phyloP scores from a whole-genome alignment of 2,888 invertebrate species.

The Apamea monoglypha region DNA sequence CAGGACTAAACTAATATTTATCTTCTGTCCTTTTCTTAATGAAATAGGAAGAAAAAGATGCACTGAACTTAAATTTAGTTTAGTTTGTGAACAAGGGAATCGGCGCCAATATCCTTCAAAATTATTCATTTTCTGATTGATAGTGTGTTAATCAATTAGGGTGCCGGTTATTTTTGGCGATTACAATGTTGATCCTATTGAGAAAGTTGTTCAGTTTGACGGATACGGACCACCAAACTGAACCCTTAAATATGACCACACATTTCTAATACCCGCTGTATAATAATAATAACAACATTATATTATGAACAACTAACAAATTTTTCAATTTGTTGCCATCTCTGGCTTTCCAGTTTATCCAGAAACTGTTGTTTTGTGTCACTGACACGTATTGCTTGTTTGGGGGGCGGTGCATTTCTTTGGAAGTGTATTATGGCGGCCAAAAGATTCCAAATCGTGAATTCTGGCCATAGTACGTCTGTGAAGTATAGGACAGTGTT shows the following conservation, averaged over 20 bases:
- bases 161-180: not conserved
- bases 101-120: too few species aligned
- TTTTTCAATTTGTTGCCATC: constrained; percentile 80
- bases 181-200: not conserved
- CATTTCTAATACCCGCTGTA: not conserved
- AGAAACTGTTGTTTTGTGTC: constrained; percentile 81
- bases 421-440: constrained; percentile 97
- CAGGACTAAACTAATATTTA: too few species aligned
- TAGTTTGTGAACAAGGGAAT: too few species aligned
- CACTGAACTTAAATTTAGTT: too few species aligned
- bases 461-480: constrained; percentile 98
- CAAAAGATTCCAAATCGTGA: constrained; percentile 97
- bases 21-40: too few species aligned
- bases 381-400: constrained; percentile 71
- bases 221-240: too few species aligned
- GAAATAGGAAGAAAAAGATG: too few species aligned
- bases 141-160: too few species aligned
- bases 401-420: constrained; percentile 81
- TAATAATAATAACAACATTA: constrained; percentile 16
- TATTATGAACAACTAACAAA: constrained; percentile 64
- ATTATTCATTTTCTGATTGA: too few species aligned
- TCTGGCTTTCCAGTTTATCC: constrained; percentile 80
- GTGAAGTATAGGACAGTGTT: constrained; percentile 96
- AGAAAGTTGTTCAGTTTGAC: not conserved
- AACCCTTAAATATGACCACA: not conserved